Percentiles rank a stretch among this genome's conserved stretches.
Conservation (phyloP, 2,113 vertebrate genomes). For the Epinephelus cyanopodus region DNA sequence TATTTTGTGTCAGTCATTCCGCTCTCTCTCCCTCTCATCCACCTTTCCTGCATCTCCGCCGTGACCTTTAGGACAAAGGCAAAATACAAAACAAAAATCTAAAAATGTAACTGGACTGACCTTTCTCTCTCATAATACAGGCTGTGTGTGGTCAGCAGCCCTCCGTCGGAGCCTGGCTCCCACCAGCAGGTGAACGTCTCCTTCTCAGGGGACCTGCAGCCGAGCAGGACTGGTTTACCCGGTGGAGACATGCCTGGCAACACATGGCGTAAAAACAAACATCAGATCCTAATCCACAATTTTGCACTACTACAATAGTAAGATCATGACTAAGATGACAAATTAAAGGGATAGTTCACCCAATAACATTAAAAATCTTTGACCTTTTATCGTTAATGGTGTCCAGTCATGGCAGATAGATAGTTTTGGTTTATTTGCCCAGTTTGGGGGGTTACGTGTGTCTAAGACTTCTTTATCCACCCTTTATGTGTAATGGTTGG, state of each 20-base stretch:
- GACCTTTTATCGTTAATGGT: not conserved
- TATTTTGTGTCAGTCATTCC: not conserved
- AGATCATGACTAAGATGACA: not conserved
- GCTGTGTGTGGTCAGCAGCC: slow-evolving; percentile 87
- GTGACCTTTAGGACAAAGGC: not conserved
- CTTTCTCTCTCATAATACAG: slow-evolving; percentile 89
- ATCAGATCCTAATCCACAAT: not conserved
- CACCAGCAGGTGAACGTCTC: slow-evolving; percentile 96
- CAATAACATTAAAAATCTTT: not conserved
- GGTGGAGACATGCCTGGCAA: slow-evolving; percentile 88
- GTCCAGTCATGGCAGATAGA: not conserved
- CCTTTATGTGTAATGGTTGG: no score
- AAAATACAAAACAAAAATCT: not conserved
- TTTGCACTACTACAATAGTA: not conserved
- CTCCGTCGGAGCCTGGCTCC: slow-evolving; percentile 89
- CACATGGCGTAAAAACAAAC: slow-evolving; percentile 41
- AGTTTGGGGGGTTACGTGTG: not conserved
- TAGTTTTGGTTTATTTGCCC: not conserved
- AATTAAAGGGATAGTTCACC: not conserved
- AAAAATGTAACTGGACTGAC: slow-evolving; percentile 72
- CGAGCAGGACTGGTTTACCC: slow-evolving; percentile 86
- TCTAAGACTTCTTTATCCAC: not conserved
- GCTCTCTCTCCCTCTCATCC: not conserved
- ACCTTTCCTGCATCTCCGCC: not conserved
- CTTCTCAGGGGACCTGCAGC: slow-evolving; percentile 91